Evolutionary conservation across 2,113 vertebrate species (phyloP).

Genomic region (Eulemur macaco): DNA sequence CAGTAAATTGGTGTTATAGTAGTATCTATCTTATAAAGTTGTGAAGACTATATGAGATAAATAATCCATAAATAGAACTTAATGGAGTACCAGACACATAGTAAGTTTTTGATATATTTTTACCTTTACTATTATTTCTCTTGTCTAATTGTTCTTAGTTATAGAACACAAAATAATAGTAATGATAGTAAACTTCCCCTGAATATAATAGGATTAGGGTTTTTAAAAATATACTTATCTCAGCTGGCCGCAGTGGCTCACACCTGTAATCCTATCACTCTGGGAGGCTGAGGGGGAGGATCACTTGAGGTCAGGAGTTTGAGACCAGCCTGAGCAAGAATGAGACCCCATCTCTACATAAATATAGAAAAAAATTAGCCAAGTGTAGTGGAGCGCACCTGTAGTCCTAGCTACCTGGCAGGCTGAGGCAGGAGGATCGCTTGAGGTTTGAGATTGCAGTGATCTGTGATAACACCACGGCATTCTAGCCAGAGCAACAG

Average conservation of each 20-base stretch:
- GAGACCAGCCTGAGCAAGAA: too few species aligned
- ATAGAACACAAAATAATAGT: neutral
- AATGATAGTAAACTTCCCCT: neutral
- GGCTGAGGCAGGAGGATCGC: too few species aligned
- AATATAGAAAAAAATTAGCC: too few species aligned
- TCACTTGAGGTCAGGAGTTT: too few species aligned
- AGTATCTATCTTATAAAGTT: neutral
- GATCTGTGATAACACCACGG: too few species aligned
- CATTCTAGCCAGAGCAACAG: too few species aligned
- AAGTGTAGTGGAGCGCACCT: too few species aligned
- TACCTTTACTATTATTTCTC: constrained; percentile 16
- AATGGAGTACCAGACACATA: neutral
- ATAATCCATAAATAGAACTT: neutral
- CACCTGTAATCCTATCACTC: too few species aligned
- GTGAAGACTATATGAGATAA: neutral
- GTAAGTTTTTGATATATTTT: neutral
- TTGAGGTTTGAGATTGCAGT: too few species aligned
- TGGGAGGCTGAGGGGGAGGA: too few species aligned
- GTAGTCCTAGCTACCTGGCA: too few species aligned
- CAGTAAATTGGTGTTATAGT: neutral
- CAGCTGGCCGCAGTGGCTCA: neutral
- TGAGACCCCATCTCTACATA: too few species aligned
- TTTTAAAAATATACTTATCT: neutral
- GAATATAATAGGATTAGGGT: neutral
- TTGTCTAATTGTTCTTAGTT: neutral